Evolutionary conservation across 37 sponge, comb jelly and placozoan genomes (phyloP), one percentile per base, ranked within the genome.

Genomic region (Haliclona indistincta): DNA sequence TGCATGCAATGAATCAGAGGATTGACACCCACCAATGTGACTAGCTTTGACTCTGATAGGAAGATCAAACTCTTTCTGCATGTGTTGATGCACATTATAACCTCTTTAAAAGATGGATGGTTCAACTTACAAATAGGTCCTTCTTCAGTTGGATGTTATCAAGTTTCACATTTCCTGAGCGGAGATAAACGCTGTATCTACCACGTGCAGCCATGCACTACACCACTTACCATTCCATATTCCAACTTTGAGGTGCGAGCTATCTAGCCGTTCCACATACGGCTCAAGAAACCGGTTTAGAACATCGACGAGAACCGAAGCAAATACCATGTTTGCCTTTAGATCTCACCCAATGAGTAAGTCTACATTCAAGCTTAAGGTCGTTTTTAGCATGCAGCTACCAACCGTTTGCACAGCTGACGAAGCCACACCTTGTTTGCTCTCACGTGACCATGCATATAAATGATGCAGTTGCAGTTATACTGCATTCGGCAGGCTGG

Each of bases 101-200:
- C n/a, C n/a, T n/a, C n/a, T n/a, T n/a, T n/a, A n/a, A n/a, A n/a
- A 25, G 58, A 44, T 2, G 63, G 37, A 40, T 23, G 54, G 30
- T n/a, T 10, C 6, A 38, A 81, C 94, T 88, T 73, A 88, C 94
- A 64, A 93, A 85, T 8, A 88, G 41, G 63, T 93, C 82, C 32
- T 93, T 89, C 43, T 93, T 93, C 49, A 93, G 76, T 39, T 93
- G 89, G 0, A 93, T 67, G 17, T 93, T 88, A 44, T 87, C 89
- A 25, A 93, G 66, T 1, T 56, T 63, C 10, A 81, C 89, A 78
- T 88, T 70, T 17, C 94, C 94, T 88, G 64, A 32, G 51, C n/a
- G n/a, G n/a, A n/a, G 61, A 56, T n/a, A n/a, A n/a, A n/a, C n/a
- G n/a, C n/a, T n/a, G n/a, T 20, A 49, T 20, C 17, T 49, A 20